Base-by-base conservation (phyloP, 2,888 invertebrate genomes). In the Penaeus monodon region DNA sequence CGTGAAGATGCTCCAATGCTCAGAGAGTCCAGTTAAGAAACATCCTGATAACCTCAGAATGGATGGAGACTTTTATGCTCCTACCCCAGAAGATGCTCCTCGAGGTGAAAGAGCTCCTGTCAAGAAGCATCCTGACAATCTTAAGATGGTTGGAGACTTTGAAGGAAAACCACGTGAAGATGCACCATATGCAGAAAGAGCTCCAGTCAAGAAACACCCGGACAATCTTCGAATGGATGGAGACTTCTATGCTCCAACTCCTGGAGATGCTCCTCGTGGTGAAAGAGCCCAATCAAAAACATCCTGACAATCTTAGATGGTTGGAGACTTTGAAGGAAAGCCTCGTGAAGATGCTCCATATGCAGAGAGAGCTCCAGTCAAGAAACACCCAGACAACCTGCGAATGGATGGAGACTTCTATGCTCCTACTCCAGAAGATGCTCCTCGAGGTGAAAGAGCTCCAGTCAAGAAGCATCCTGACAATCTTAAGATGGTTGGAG, bases 401-500 rank as follows among this genome's bases (percentile, higher is more conserved):
- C 74, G 76, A 27, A 88, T 88, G 80, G 79, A 79, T 66, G 84
- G 90, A n/a, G 89, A 89, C 65, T 89, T 89, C 38, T 57, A 78
- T 27, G 88, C 74, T 10, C 82, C 80, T 49, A 65, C 84, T 17
- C 24, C n/a, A 2, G 88, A 85, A 29, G 88, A 85, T 12, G 85
- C 82, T 63, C 86, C 88, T 2, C 57, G 77, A 44, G 93, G 93
- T 73, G 94, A 95, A 91, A 93, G 94, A 90, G 93, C 94, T 0
- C 93, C 94, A 92, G 92, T 91, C 10, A 92, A 65, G 2, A 93
- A 92, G 91, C 95, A 95, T 49, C 93, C 94, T 90, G 95, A 93
- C 90, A 95, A 95, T 91, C 90, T 90, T 2, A 73, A 6, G 92
- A 92, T 90, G 93, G 94, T 90, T 92, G 93, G 94, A n/a, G 93